Conservation (phyloP, 2,797 vertebrate species). For the Momotus momota region DNA sequence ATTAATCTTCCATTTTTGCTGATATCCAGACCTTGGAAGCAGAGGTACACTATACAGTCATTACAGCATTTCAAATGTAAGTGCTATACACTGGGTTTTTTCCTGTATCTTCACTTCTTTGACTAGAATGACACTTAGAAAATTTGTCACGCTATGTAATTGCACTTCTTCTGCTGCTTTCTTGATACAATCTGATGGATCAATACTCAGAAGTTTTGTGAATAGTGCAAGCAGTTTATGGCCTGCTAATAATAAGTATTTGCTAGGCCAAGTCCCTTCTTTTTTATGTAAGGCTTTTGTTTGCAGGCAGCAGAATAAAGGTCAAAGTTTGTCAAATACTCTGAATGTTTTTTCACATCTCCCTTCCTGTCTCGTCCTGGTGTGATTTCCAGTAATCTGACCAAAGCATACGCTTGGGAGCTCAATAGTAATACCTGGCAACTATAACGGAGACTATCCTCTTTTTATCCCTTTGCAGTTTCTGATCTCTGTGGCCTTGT, state of each 20-base stretch:
- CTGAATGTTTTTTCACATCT: neutral
- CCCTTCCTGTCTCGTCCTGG: neutral
- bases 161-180: neutral
- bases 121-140: neutral
- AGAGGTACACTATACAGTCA: neutral
- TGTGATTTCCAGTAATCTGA: neutral
- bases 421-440: neutral
- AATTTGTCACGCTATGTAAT: neutral
- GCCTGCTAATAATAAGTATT: neutral
- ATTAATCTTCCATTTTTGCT: neutral
- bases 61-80: neutral
- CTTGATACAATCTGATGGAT: neutral
- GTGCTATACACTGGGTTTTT: neutral
- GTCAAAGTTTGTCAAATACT: neutral
- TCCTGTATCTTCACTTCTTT: neutral
- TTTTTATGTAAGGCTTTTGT: neutral
- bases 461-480: neutral
- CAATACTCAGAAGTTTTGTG: neutral
- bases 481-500: neutral
- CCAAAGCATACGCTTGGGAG: neutral
- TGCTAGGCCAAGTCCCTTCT: neutral
- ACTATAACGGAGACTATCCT: neutral
- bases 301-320: neutral
- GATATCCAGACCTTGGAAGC: neutral
- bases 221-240: neutral